A percentile compares a stretch with the other conserved stretches of the same genome.
Conservation (phyloP, 2,797 vertebrate species). For the Paramormyrops hopkinsi region DNA sequence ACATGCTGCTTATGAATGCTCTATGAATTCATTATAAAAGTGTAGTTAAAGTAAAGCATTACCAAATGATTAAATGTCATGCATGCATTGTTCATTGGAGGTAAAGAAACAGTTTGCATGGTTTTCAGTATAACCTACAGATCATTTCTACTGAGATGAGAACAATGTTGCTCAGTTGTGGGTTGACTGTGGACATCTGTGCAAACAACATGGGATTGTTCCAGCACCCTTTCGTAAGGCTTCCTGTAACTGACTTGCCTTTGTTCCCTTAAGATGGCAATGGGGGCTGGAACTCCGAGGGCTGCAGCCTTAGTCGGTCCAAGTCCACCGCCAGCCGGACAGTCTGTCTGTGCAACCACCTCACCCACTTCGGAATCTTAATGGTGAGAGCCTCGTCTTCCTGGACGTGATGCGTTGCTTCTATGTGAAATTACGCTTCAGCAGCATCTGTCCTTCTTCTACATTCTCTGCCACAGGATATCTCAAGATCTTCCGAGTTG, state of each 20-base stretch:
- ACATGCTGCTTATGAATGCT: not conserved
- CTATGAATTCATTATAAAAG: not conserved
- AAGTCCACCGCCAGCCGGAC: slow-evolving; percentile 69
- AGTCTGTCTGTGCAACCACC: slow-evolving; percentile 82
- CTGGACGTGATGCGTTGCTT: not conserved
- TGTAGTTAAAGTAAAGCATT: not conserved
- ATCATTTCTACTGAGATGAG: not conserved
- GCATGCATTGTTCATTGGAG: not conserved
- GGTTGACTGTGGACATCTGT: not conserved
- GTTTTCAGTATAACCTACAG: not conserved
- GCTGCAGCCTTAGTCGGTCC: slow-evolving; percentile 64
- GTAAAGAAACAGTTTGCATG: not conserved
- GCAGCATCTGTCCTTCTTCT: not conserved
- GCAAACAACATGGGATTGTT: not conserved
- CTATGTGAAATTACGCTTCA: not conserved
- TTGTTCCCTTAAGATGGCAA: slow-evolving; percentile 60
- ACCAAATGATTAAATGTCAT: not conserved
- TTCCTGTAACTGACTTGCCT: slow-evolving; percentile 2
- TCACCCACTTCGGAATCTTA: slow-evolving; percentile 91
- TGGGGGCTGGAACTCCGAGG: slow-evolving; percentile 78
- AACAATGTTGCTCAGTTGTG: not conserved
- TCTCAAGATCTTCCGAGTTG: slow-evolving; percentile 59
- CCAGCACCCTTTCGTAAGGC: not conserved
- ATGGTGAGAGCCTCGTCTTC: slow-evolving; percentile 70
- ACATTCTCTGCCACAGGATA: slow-evolving; percentile 60